Percentiles rank a stretch among this genome's conserved stretches.
Evolutionary conservation across 2,797 vertebrate species (phyloP).

Genomic region (Urocyon cinereoargenteus): DNA sequence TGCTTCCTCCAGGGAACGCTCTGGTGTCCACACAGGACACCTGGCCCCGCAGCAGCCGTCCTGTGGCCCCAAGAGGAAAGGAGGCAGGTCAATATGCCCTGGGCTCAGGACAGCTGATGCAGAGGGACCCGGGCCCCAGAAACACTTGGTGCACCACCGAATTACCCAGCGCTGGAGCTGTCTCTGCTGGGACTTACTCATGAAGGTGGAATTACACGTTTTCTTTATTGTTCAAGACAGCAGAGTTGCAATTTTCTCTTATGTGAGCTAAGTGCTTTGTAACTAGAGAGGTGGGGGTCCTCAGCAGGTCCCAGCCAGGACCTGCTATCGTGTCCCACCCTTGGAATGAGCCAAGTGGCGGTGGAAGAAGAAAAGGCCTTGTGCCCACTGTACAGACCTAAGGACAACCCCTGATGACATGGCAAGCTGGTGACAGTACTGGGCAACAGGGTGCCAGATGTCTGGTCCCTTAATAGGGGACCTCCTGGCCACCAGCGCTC

Average conservation of each 20-base stretch:
- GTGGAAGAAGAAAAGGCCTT: background rate
- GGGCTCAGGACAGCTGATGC: background rate
- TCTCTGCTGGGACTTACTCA: background rate
- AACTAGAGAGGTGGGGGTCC: background rate
- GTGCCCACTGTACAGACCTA: no score
- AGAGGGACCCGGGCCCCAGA: background rate
- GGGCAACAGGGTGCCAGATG: no score
- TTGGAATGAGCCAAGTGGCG: background rate
- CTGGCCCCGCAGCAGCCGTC: background rate
- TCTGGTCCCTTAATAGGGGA: background rate
- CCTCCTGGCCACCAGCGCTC: background rate
- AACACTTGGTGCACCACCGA: background rate
- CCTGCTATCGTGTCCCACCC: background rate
- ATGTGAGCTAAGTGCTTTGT: background rate
- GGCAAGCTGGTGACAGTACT: background rate
- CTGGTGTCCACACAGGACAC: background rate
- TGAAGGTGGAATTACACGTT: background rate
- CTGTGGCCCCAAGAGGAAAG: fast-evolving
- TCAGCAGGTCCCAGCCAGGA: background rate
- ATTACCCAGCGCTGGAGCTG: background rate
- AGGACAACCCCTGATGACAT: background rate
- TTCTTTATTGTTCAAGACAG: background rate
- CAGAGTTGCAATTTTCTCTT: background rate
- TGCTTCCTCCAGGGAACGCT: background rate
- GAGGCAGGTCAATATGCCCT: background rate